A percentile compares a stretch with the other conserved stretches of the same genome.
These are phyloP conservation scores for Ormia ochracea DNA, from an alignment of 2,888 invertebrate genomes.

Conservation along the genomic window DNA sequence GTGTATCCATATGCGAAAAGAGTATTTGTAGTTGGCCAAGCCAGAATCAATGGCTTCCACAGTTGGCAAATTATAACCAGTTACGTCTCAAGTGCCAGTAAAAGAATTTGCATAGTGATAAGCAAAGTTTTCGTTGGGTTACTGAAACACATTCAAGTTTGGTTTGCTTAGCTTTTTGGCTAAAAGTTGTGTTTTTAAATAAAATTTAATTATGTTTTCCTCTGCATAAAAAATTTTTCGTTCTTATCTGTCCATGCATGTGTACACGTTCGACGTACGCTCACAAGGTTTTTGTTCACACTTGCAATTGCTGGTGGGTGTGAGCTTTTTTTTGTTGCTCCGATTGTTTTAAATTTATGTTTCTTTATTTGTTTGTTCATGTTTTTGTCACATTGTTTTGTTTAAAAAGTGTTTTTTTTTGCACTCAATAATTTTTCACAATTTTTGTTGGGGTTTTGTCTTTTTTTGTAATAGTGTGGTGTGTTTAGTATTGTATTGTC, in stretches of 20 bases:
- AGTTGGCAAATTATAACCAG: too few species aligned
- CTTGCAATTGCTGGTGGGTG: constrained; percentile 1
- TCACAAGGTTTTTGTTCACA: not conserved
- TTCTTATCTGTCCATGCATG: not conserved
- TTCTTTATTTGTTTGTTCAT: not conserved
- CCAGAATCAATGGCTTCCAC: too few species aligned
- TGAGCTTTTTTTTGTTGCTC: constrained; percentile 33
- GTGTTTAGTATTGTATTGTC: constrained; percentile 9
- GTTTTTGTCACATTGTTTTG: constrained; percentile 13
- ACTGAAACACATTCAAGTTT: not conserved
- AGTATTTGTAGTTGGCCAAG: too few species aligned
- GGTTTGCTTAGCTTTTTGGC: not conserved
- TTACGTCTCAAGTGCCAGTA: too few species aligned
- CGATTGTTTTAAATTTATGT: constrained; percentile 35
- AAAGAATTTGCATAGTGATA: too few species aligned
- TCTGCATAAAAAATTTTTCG: not conserved
- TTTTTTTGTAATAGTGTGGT: constrained; percentile 4
- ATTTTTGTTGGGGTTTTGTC: not conserved
- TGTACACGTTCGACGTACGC: not conserved
- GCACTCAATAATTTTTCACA: not conserved
- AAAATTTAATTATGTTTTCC: not conserved
- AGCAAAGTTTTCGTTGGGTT: too few species aligned
- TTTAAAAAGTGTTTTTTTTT: not conserved
- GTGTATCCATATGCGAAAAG: too few species aligned
- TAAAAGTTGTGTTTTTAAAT: not conserved